These are phyloP conservation scores for Sebastiscus tertius DNA, from an alignment of 2,797 vertebrate genomes.

Conservation along the genomic window DNA sequence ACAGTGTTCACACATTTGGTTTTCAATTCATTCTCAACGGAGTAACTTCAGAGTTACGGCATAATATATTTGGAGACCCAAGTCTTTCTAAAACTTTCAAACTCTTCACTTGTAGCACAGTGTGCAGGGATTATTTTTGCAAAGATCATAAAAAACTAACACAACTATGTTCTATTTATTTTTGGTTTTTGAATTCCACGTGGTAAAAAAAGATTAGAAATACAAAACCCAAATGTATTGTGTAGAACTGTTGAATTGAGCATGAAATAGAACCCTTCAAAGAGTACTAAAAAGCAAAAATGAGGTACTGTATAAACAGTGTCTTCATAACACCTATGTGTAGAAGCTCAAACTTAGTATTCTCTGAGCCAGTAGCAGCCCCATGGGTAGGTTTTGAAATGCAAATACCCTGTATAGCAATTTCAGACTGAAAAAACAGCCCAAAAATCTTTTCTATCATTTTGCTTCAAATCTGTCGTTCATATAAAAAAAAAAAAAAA, in stretches of 20 bases:
- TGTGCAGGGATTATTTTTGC: constrained; percentile 2
- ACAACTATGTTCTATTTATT: constrained; percentile 3
- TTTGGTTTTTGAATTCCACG: neutral
- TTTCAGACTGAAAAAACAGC: constrained; percentile 43
- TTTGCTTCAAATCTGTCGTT: constrained; percentile 53
- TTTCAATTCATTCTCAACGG: constrained; percentile 9
- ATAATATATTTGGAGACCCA: neutral
- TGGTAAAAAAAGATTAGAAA: constrained; percentile 6
- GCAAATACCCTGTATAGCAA: constrained; percentile 44
- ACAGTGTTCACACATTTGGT: neutral
- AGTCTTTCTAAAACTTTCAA: neutral
- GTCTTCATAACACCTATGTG: constrained; percentile 45
- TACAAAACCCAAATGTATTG: constrained; percentile 11
- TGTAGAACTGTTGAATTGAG: neutral
- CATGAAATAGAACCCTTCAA: constrained; percentile 7
- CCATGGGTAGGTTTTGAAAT: constrained; percentile 64
- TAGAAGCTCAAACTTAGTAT: constrained; percentile 47
- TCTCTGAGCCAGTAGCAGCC: constrained; percentile 25
- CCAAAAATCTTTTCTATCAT: constrained; percentile 44
- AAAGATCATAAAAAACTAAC: neutral
- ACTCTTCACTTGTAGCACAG: constrained; percentile 1
- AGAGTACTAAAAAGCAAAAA: constrained; percentile 21
- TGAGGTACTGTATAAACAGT: constrained; percentile 24
- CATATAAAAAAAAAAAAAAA: constrained; percentile 12
- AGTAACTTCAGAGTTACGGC: constrained; percentile 12